Percentiles rank a stretch among this genome's conserved stretches.
Conservation (phyloP, 2,797 vertebrate genomes). For the Cyprinodon diabolis region DNA sequence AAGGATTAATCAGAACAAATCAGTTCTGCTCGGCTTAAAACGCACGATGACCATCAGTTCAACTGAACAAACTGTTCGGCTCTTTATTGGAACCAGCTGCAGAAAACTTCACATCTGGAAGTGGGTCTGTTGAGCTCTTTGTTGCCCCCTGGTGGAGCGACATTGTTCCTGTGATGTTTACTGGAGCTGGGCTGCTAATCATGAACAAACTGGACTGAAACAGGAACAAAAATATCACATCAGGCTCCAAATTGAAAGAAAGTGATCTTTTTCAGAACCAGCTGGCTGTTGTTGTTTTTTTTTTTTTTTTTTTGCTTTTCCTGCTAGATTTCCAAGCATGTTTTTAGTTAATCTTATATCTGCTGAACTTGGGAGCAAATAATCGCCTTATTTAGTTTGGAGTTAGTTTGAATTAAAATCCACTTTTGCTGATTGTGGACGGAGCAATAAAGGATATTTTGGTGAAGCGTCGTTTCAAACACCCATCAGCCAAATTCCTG, state of each 20-base stretch:
- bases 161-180: conserved; percentile 7
- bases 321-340: conserved; percentile 7
- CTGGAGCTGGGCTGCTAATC: not conserved
- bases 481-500: not conserved
- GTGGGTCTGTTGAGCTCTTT: not conserved
- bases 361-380: not conserved
- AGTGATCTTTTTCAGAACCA: conserved; percentile 31
- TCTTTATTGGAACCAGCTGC: not conserved
- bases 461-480: too few relatives aligned
- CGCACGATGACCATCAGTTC: not conserved
- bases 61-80: conserved; percentile 12
- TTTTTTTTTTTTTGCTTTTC: not conserved
- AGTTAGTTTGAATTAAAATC: conserved; percentile 29
- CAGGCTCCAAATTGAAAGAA: conserved; percentile 3
- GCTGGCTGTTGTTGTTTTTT: conserved; percentile 66
- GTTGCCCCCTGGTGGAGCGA: conserved; percentile 63
- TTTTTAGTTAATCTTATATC: not conserved
- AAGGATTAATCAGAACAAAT: not conserved
- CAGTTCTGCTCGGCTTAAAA: not conserved
- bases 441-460: not conserved
- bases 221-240: not conserved
- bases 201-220: conserved; percentile 25
- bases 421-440: not conserved
- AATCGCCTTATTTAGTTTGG: not conserved
- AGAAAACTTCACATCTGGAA: not conserved